A percentile compares a stretch with the other conserved stretches of the same genome.
phyloP scores from a whole-genome alignment of 2,113 vertebrate genomes.

The Hirundichthys speculiger region DNA sequence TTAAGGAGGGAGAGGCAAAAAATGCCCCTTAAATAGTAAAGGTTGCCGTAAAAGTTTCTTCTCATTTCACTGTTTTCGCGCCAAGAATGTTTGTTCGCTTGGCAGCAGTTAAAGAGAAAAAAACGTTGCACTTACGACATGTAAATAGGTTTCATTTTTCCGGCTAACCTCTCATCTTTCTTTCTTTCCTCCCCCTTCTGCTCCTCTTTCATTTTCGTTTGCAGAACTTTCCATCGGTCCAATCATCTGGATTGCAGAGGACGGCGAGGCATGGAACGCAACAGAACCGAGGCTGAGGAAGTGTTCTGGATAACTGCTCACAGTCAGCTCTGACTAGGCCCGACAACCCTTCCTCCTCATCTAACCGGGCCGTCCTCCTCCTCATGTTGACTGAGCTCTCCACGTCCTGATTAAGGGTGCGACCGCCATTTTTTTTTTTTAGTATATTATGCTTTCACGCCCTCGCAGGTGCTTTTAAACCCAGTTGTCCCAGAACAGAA shows the following conservation, averaged over 20 bases:
- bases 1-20: too few relatives aligned
- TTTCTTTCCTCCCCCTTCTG: slow-evolving; percentile 18
- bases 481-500: slow-evolving; percentile 1
- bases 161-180: slow-evolving; percentile 51
- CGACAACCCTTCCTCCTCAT: slow-evolving; percentile 10
- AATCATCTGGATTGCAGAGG: slow-evolving; percentile 52
- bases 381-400: neutral
- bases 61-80: slow-evolving; percentile 17
- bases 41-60: too few relatives aligned
- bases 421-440: slow-evolving; percentile 21
- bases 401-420: slow-evolving; percentile 3
- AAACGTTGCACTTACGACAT: slow-evolving; percentile 39
- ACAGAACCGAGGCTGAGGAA: slow-evolving; percentile 73
- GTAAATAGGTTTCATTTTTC: neutral
- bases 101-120: slow-evolving; percentile 39
- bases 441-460: slow-evolving; percentile 12
- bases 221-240: slow-evolving; percentile 47
- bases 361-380: neutral
- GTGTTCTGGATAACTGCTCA: slow-evolving; percentile 34
- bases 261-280: slow-evolving; percentile 81
- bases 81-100: slow-evolving; percentile 11
- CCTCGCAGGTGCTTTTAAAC: slow-evolving; percentile 26
- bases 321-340: slow-evolving; percentile 56
- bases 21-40: slow-evolving; percentile 4
- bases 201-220: slow-evolving; percentile 31